Evolutionary conservation across 2,888 invertebrate genomes (phyloP), one percentile per base, ranked within the genome.

Genomic region (Apoderus coryli): DNA sequence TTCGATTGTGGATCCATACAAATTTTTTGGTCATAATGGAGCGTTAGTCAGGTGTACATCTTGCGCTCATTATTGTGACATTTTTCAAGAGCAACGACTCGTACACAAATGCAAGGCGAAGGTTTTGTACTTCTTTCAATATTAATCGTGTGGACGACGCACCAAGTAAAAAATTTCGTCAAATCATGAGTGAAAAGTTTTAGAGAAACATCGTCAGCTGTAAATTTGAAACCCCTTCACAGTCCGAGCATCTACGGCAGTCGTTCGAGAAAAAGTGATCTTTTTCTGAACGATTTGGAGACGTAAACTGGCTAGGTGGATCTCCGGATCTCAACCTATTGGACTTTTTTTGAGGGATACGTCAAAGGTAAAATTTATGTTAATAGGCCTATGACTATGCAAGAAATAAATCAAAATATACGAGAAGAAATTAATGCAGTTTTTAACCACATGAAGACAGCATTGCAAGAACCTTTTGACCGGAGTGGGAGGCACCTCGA

Each of bases 21-120:
- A 22, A 32, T 27, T 22, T 19, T 27, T 32, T 32, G 13, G 2
- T 24, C 22, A 30, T 10, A 23, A 30, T 30, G 30, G 24, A 30
- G 30, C 29, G 24, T 26, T 34, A 14, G 14, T 15, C 26, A 9
- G 14, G 23, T 19, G 12, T 5, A 22, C 28, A 7, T 16, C 28
- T 14, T 28, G 11, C 19, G 2, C 16, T 19, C 11, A 19, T 19
- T 19, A 28, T 28, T 19, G 15, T 15, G 15, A 11, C 26, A 14
- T 25, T 14, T 4, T 25, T 25, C 4, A 12, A 25, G 4, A 25
- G 3, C 13, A 25, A 25, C 4, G 25, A 12, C 25, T 25, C 25
- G 2, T 25, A 26, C 15, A 14, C 26, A 14, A 14, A 15, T 26
- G 26, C 15, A 14, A 26, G 26, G n/a, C 14, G 14, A 26, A 26